phyloP scores from a whole-genome alignment of 2,888 invertebrate genomes.

The Chrysodeixis includens region DNA sequence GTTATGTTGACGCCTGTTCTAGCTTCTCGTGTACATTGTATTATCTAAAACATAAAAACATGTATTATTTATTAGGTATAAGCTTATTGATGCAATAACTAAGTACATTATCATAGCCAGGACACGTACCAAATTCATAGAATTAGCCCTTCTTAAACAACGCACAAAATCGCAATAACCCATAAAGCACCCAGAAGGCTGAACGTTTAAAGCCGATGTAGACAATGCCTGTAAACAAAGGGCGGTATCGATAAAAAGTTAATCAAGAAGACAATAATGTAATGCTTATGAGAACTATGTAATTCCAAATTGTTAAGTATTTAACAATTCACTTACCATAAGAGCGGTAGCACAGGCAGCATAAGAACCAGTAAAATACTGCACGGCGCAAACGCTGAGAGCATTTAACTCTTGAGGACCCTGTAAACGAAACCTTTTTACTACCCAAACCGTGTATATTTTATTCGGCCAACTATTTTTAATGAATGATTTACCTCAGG shows the following conservation, averaged over 20 bases:
- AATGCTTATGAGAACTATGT: too few species aligned
- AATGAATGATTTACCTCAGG: conserved; percentile 80
- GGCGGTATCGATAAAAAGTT: neutral
- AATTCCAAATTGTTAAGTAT: too few species aligned
- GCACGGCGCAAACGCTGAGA: conserved; percentile 86
- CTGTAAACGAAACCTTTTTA: conserved; percentile 58
- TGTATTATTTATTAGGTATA: neutral
- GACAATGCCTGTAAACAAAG: conserved; percentile 72
- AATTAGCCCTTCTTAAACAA: conserved; percentile 89
- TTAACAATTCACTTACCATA: conserved; percentile 85
- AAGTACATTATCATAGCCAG: too few species aligned
- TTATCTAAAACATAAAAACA: conserved; percentile 76
- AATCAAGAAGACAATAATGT: too few species aligned
- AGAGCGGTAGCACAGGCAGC: conserved; percentile 85
- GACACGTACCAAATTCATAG: conserved; percentile 88
- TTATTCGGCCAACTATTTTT: neutral
- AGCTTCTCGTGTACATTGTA: conserved; percentile 87
- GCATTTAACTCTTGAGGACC: conserved; percentile 88
- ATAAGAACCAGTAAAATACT: conserved; percentile 88
- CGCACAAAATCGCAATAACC: conserved; percentile 90
- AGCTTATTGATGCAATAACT: neutral
- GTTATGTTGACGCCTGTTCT: conserved; percentile 85
- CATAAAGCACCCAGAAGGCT: conserved; percentile 87
- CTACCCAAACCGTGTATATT: neutral
- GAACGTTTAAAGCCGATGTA: conserved; percentile 83